Base-by-base conservation (phyloP, 2,888 invertebrate species). In the Frankliniella intonsa region DNA sequence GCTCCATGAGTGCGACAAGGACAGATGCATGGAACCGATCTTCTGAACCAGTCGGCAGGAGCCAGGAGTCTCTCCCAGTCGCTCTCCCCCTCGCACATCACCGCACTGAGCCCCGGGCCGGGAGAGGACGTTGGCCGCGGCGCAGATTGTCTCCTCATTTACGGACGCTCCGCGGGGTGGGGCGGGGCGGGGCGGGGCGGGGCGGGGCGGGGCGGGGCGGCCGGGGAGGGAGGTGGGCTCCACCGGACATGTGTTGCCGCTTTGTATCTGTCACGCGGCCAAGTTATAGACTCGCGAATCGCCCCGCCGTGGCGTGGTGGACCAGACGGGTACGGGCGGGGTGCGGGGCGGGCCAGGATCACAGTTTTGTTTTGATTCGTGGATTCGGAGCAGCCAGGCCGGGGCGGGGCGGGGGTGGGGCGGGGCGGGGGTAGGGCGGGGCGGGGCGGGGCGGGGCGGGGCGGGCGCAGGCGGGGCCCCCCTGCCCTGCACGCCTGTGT, bases 211-310 rank as follows among this genome's bases (percentile, higher is more conserved):
- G 3, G 38, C 38, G 38, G 38, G 3, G 38, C 38, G n/a, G n/a
- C n/a, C n/a, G n/a, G n/a, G n/a, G n/a, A n/a, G n/a, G n/a, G n/a
- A n/a, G n/a, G n/a, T n/a, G n/a, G n/a, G 22, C 69, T 11, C 9
- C 69, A 22, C 69, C 69, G 22, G 22, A 76, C 69, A 76, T 76
- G 69, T 76, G 69, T 76, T 25, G 69, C 69, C 69, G 69, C 69
- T 76, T 76, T 76, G 69, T 76, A 76, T 76, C 69, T 76, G 69
- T 76, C 69, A 76, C 25, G 22, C 22, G 22, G 69, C 69, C 69
- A 76, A 80, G 51, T 80, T 80, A 50, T 50, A 50, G 80, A 80
- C 80, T 80, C 22, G 80, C 50, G 80, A 80, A 51, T 38, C 80
- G 80, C 49, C 8, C 22, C 49, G 27, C 80, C 80, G n/a, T n/a